These are phyloP conservation scores for Dicyrtoma fusca DNA, from an alignment of 2,888 invertebrate genomes.

Conservation along the genomic window DNA sequence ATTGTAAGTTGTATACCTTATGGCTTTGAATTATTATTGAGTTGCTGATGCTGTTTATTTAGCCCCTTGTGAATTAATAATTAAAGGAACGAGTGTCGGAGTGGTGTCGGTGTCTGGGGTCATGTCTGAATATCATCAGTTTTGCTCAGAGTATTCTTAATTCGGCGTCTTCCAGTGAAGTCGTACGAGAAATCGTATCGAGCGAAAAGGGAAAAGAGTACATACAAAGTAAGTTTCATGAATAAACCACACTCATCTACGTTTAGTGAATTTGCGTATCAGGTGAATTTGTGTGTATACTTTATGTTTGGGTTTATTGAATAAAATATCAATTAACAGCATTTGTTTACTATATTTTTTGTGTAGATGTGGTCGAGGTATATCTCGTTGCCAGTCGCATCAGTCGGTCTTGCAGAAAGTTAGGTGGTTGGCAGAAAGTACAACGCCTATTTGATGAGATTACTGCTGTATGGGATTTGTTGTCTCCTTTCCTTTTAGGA, in stretches of 20 bases:
- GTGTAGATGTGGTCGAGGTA: conserved; percentile 62
- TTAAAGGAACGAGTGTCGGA: conserved; percentile 59
- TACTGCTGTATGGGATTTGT: conserved; percentile 61
- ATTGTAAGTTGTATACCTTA: conserved; percentile 50
- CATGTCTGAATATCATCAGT: conserved; percentile 63
- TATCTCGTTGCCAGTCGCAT: conserved; percentile 62
- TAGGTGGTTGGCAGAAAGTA: conserved; percentile 58
- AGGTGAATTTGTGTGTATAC: background rate
- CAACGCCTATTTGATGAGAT: conserved; percentile 60
- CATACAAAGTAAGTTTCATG: conserved; percentile 62
- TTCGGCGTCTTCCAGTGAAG: conserved; percentile 63
- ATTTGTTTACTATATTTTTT: background rate
- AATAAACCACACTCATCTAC: background rate
- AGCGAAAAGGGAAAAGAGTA: conserved; percentile 64
- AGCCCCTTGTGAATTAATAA: background rate
- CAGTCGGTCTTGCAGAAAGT: conserved; percentile 59
- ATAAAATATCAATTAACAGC: too few relatives aligned
- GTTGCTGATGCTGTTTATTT: background rate
- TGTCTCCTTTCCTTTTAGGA: conserved; percentile 59
- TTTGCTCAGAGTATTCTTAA: conserved; percentile 65
- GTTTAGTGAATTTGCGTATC: background rate
- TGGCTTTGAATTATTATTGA: conserved; percentile 1
- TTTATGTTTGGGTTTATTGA: too few relatives aligned
- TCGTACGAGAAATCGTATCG: conserved; percentile 64
- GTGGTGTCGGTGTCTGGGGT: conserved; percentile 63